A percentile compares a stretch with the other conserved stretches of the same genome.
These are phyloP conservation scores for Pedetes capensis DNA, from an alignment of 2,113 vertebrate species.

Conservation along the genomic window DNA sequence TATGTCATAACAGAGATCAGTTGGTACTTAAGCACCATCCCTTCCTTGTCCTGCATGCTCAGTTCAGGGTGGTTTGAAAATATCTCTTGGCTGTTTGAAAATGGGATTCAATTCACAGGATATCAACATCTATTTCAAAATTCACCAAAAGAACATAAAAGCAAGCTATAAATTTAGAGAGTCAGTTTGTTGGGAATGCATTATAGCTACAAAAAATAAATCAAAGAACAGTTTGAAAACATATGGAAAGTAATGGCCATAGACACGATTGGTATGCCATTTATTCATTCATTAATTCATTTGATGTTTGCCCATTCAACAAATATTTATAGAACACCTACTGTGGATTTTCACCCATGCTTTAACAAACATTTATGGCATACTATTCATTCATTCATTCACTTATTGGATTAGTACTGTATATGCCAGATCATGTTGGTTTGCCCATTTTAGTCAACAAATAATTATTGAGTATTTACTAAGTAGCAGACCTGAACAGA, in stretches of 20 bases:
- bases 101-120: background rate
- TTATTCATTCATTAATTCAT: background rate
- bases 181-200: conserved; percentile 33
- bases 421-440: background rate
- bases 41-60: background rate
- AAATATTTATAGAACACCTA: background rate
- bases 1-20: conserved; percentile 76
- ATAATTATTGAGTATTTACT: background rate
- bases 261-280: background rate
- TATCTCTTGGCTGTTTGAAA: conserved; percentile 45
- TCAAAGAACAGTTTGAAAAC: conserved; percentile 12
- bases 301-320: background rate
- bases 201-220: conserved; percentile 41
- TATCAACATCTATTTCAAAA: conserved; percentile 45
- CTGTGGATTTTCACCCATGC: background rate
- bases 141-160: conserved; percentile 53
- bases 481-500: background rate
- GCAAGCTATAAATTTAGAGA: conserved; percentile 47
- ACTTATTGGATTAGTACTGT: background rate
- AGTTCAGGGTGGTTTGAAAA: conserved; percentile 6
- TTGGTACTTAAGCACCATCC: background rate
- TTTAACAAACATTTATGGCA: background rate
- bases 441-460: background rate
- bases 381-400: background rate
- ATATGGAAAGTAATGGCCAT: background rate